phyloP scores from a whole-genome alignment of 2,888 invertebrate species.

The Oscheius myriophilus region DNA sequence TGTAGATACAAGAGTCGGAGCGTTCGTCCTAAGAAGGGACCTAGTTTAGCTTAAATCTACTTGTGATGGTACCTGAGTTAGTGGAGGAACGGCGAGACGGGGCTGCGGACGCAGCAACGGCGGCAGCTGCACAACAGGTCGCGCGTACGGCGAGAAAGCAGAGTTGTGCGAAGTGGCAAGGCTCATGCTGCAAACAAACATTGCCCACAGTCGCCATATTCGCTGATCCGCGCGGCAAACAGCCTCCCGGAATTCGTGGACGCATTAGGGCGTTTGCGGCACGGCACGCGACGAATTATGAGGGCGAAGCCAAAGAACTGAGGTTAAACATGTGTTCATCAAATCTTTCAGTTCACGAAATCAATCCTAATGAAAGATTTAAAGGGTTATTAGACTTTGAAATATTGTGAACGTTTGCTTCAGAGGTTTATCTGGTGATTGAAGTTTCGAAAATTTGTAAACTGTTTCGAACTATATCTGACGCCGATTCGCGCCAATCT shows the following conservation, averaged over 20 bases:
- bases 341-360: no score
- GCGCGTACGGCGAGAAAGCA: slow-evolving; percentile 33
- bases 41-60: not conserved
- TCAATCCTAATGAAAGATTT: no score
- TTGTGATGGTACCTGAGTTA: slow-evolving; percentile 9
- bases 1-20: slow-evolving; percentile 49
- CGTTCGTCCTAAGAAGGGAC: slow-evolving; percentile 30
- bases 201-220: slow-evolving; percentile 22
- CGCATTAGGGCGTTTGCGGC: slow-evolving; percentile 12
- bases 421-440: no score
- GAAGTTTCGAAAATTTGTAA: no score
- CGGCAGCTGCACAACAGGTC: slow-evolving; percentile 17
- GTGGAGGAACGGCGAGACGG: slow-evolving; percentile 27
- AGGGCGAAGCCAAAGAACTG: no score
- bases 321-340: no score
- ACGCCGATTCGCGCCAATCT: no score
- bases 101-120: slow-evolving; percentile 29
- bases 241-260: slow-evolving; percentile 20
- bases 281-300: no score
- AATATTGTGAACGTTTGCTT: no score
- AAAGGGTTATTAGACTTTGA: no score
- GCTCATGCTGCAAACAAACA: slow-evolving; percentile 35
- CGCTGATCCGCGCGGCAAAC: slow-evolving; percentile 28
- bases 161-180: slow-evolving; percentile 33
- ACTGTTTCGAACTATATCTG: no score